These are phyloP conservation scores for Nannoperca australis DNA, from an alignment of 2,797 vertebrate species.

Conservation along the genomic window DNA sequence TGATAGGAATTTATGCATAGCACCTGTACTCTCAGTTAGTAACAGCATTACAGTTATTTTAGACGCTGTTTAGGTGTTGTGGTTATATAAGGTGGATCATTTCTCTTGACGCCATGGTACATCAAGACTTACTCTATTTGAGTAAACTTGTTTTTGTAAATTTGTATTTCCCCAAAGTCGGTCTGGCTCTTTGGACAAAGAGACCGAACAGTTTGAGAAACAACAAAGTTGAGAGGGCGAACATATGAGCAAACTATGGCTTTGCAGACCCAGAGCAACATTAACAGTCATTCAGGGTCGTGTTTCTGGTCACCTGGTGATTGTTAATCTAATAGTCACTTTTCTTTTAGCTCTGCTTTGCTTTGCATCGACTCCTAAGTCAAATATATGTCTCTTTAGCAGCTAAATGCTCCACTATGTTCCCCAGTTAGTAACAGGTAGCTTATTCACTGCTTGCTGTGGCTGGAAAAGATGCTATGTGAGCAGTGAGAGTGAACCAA, in stretches of 20 bases:
- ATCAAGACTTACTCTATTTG: constrained; percentile 9
- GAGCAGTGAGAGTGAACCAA: not conserved
- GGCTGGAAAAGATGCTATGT: not conserved
- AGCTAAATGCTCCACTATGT: not conserved
- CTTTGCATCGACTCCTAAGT: not conserved
- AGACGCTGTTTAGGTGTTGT: constrained; percentile 24
- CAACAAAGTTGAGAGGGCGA: no score
- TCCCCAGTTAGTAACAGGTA: not conserved
- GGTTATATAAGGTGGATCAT: constrained; percentile 41
- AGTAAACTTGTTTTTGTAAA: constrained; percentile 5
- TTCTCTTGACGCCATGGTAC: not conserved
- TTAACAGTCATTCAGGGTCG: not conserved
- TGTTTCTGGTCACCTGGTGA: not conserved
- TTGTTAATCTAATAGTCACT: not conserved
- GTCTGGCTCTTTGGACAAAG: not conserved
- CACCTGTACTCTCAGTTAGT: constrained; percentile 41
- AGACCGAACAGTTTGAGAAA: no score
- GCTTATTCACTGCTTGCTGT: not conserved
- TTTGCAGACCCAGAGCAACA: not conserved
- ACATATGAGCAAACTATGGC: no score
- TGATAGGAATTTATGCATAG: constrained; percentile 41
- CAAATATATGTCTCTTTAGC: not conserved
- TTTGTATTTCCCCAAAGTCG: not conserved
- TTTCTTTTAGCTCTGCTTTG: not conserved
- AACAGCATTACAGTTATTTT: constrained; percentile 33